Evolutionary conservation across 2,888 invertebrate species (phyloP).

Genomic region (Mimachlamys varia): DNA sequence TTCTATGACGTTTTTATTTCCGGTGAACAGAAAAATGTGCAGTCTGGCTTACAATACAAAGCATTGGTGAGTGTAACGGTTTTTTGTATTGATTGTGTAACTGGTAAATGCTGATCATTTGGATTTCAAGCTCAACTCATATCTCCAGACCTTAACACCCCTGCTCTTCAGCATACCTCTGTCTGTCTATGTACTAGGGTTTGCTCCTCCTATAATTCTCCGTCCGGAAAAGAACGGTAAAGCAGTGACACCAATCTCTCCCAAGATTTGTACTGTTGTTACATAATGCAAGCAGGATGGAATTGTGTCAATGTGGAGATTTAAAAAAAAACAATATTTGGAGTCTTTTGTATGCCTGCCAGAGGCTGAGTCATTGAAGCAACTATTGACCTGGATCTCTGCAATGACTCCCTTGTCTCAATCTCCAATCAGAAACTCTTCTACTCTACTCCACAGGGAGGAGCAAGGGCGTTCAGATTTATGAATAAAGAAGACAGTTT

Average conservation of each 20-base stretch:
- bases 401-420: background rate
- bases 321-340: background rate
- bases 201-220: background rate
- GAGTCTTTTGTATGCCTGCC: background rate
- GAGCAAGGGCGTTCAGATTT: background rate
- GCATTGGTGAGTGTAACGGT: slow-evolving; percentile 32
- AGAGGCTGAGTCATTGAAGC: background rate
- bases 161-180: background rate
- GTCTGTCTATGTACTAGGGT: background rate
- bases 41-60: slow-evolving; percentile 36
- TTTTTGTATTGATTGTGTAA: slow-evolving; percentile 33
- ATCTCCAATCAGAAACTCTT: background rate
- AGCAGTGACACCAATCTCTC: background rate
- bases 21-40: slow-evolving; percentile 36
- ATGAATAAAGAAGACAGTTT: too few relatives aligned
- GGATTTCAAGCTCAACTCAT: slow-evolving; percentile 25
- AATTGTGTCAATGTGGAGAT: background rate
- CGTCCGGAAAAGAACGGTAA: background rate
- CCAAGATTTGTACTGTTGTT: background rate
- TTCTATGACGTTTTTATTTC: slow-evolving; percentile 17
- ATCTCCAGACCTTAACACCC: slow-evolving; percentile 23
- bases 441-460: background rate
- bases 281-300: background rate
- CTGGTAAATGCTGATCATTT: slow-evolving; percentile 7
- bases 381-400: background rate